Conservation (phyloP, 2,113 vertebrate genomes). For the Esox niger region DNA sequence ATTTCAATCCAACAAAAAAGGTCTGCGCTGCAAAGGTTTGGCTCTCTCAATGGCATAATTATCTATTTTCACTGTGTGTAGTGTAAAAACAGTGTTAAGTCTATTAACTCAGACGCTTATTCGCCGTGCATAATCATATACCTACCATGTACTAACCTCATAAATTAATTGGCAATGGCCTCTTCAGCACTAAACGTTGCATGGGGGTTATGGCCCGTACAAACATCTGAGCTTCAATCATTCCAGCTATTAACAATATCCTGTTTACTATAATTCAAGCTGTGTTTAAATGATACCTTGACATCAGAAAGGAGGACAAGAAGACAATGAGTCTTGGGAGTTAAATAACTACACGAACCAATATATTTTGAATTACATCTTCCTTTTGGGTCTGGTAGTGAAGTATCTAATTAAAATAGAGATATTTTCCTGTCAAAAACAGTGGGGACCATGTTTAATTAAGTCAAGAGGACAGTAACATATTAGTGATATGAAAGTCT, state of each 20-base stretch:
- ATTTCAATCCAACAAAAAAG: slow-evolving; percentile 55
- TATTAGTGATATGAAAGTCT: slow-evolving; percentile 61
- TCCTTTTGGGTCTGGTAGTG: slow-evolving; percentile 54
- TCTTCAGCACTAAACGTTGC: slow-evolving; percentile 26
- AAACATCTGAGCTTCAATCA: slow-evolving; percentile 26
- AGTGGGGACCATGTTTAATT: slow-evolving; percentile 63
- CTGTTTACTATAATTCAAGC: slow-evolving; percentile 1
- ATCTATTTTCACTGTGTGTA: slow-evolving; percentile 52
- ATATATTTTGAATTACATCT: slow-evolving; percentile 39
- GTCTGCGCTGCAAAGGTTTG: slow-evolving; percentile 58
- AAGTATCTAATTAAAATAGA: slow-evolving; percentile 67
- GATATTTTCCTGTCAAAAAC: slow-evolving; percentile 69
- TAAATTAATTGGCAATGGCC: slow-evolving; percentile 24
- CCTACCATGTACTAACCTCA: slow-evolving; percentile 14
- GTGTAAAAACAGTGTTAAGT: slow-evolving; percentile 54
- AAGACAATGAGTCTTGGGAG: neutral
- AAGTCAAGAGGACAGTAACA: slow-evolving; percentile 66
- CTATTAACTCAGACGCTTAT: slow-evolving; percentile 50
- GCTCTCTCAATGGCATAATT: slow-evolving; percentile 60
- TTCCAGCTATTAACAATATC: neutral
- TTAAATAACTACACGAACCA: slow-evolving; percentile 62
- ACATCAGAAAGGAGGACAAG: neutral
- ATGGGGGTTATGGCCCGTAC: neutral
- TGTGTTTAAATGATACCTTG: neutral
- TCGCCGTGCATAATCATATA: slow-evolving; percentile 53